phyloP scores from a whole-genome alignment of 2,797 vertebrate species.

The Crenuchus spilurus region DNA sequence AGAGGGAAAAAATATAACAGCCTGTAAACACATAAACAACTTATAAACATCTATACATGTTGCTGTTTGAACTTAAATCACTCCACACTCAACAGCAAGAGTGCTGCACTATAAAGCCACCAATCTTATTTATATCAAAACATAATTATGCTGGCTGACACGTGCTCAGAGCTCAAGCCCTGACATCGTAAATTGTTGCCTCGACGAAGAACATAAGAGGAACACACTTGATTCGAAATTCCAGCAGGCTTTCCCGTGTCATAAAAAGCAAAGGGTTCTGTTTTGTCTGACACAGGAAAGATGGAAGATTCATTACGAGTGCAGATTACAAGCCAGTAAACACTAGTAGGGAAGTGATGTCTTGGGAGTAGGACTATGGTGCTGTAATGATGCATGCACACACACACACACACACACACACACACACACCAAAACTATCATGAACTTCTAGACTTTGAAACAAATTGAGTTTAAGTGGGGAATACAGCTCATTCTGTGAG shows the following conservation, averaged over 20 bases:
- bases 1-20: constrained; percentile 39
- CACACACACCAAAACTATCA: constrained; percentile 1
- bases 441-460: not conserved
- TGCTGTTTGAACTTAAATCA: constrained; percentile 73
- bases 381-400: too few relatives aligned
- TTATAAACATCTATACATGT: constrained; percentile 59
- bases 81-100: constrained; percentile 72
- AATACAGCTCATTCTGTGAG: too few relatives aligned
- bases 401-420: constrained; percentile 15
- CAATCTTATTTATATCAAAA: constrained; percentile 95
- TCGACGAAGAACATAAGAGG: constrained; percentile 87
- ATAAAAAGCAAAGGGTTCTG: constrained; percentile 72
- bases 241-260: constrained; percentile 86
- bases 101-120: constrained; percentile 78
- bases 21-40: constrained; percentile 62
- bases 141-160: constrained; percentile 94
- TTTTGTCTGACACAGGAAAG: constrained; percentile 55
- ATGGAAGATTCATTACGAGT: not conserved
- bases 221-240: constrained; percentile 94
- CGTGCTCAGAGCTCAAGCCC: constrained; percentile 85
- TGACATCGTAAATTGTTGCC: constrained; percentile 90
- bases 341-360: not conserved
- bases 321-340: constrained; percentile 47
- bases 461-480: too few relatives aligned
- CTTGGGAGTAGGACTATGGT: too few relatives aligned